Evolutionary conservation across 2,888 invertebrate genomes (phyloP), one percentile per base, ranked within the genome.

Genomic region (Caenorhabditis drosophilae): DNA sequence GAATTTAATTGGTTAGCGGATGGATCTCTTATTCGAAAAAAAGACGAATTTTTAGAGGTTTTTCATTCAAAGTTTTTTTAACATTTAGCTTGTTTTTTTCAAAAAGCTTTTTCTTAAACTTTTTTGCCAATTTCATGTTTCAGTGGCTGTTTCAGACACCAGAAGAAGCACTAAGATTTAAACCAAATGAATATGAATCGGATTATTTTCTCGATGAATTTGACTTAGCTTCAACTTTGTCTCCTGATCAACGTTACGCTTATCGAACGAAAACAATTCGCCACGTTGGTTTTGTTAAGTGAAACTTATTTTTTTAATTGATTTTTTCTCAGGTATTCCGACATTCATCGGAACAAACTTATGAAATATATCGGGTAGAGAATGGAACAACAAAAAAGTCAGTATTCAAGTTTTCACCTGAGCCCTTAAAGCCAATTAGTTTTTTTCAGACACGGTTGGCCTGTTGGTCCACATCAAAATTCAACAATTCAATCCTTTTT

Each of bases 401-500:
- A 26, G 15, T 26, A 23, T 20, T 48, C 26, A 16, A 12, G 25
- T 16, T 45, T 22, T 45, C n/a, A n/a, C n/a, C n/a, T n/a, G n/a
- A n/a, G n/a, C n/a, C n/a, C n/a, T n/a, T n/a, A 46, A 16, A 16
- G 15, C 25, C 6, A 35, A 34, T 7, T 46, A 38, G n/a, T 18
- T 11, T n/a, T 35, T 57, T 67, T 44, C 48, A 68, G 63, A 12
- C 40, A 36, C 6, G 12, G 12, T 11, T 69, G 61, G 57, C 34
- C 35, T 20, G 69, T 72, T 6, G 69, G 69, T 4, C 64, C 69
- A 2, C 57, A 36, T 26, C 64, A 69, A 40, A 67, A 58, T 31
- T 51, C 67, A 1, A 49, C 60, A 1, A 64, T 75, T 41, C 63
- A 62, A 47, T 54, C 62, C 12, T 73, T 75, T 31, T 50, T 58